Evolutionary conservation across 30 jellyfish, hydroid and myxozoan genomes (phyloP).

Genomic region (Aurelia sp.): DNA sequence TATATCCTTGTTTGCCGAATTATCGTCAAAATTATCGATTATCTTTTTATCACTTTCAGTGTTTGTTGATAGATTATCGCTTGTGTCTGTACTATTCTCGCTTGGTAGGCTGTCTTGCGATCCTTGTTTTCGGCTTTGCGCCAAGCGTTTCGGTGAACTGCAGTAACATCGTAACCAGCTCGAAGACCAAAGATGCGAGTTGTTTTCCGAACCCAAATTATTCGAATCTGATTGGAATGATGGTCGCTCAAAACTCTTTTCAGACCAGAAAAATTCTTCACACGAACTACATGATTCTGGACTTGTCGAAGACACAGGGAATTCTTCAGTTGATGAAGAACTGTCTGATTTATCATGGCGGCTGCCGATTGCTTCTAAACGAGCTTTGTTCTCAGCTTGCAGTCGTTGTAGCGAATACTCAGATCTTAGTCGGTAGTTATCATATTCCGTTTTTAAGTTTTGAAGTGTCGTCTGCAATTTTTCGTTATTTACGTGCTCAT

Average conservation of each 20-base stretch:
- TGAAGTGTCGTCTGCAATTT: slow-evolving; percentile 74
- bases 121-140: slow-evolving; percentile 9
- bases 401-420: slow-evolving; percentile 89
- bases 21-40: neutral
- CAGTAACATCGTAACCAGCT: slow-evolving; percentile 93
- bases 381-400: slow-evolving; percentile 74
- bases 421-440: slow-evolving; percentile 81
- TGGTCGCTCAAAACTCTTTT: slow-evolving; percentile 63
- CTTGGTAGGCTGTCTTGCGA: slow-evolving; percentile 46
- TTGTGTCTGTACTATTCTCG: slow-evolving; percentile 6
- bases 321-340: slow-evolving; percentile 60
- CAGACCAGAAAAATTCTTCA: slow-evolving; percentile 73
- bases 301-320: slow-evolving; percentile 83
- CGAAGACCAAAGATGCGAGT: slow-evolving; percentile 91
- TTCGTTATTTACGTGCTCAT: slow-evolving; percentile 86
- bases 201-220: slow-evolving; percentile 51
- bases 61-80: neutral
- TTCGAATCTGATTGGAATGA: slow-evolving; percentile 36
- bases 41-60: neutral
- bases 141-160: slow-evolving; percentile 68
- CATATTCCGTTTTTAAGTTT: slow-evolving; percentile 75
- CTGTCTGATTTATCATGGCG: slow-evolving; percentile 66
- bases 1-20: neutral
- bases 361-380: slow-evolving; percentile 62
- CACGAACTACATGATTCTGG: slow-evolving; percentile 79